Base-by-base conservation (phyloP, 2,888 invertebrate species). In the Odontocolon sp. region DNA sequence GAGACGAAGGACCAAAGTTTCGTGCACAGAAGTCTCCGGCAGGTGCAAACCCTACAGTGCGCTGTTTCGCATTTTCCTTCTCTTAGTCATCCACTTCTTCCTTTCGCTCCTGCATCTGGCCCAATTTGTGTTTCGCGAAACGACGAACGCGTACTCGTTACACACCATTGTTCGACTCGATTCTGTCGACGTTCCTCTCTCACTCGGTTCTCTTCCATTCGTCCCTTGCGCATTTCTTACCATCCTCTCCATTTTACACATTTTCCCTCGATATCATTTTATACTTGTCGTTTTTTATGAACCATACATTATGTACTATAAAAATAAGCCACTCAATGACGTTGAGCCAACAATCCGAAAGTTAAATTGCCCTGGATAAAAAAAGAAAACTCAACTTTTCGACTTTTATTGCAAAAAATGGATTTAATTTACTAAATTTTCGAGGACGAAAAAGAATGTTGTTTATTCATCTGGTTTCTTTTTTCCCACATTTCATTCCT, bases 81-180 rank as follows among this genome's bases (percentile, higher is more conserved):
- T 54, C 33, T 38, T 11, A 8, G 18, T n/a, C 56, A 23, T 40
- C 64, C 52, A 31, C 52, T 36, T 26, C 66, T 31, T 47, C n/a
- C n/a, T 77, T 66, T 45, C 63, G 31, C 18, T 42, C 64, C 64
- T 59, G 69, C 72, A 77, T 69, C 68, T 72, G 57, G 77, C 69
- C 63, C 77, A 72, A 77, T 77, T 77, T 77, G 72, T 72, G 68
- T 72, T 52, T 52, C 63, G 50, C 64, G 61, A 72, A 79, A 74
- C 78, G 76, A 72, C 77, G 71, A 78, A 78, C 79, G 78, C 78
- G 81, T 81, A 81, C 85, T 87, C 86, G 86, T 88, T 87, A 87
- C 83, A 83, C 81, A 78, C 84, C 80, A 86, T 87, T 87, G 86
- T 87, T 86, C 84, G 80, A 76, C 79, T 50, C 50, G 45, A 54